phyloP scores from a whole-genome alignment of 2,113 vertebrate genomes.

The Mobula birostris region DNA sequence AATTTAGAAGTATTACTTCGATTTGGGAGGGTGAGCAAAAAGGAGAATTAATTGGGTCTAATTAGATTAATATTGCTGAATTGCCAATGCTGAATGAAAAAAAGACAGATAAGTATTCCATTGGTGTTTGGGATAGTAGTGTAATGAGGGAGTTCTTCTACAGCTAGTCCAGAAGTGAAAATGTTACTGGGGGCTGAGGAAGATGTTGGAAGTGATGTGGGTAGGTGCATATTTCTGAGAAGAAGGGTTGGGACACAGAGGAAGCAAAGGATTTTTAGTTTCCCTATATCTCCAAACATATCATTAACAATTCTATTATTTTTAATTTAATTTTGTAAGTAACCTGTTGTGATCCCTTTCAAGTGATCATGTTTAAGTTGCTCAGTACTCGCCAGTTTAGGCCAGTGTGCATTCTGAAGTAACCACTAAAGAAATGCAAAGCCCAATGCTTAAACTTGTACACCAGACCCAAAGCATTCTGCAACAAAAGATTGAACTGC shows the following conservation, averaged over 20 bases:
- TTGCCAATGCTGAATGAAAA: background rate
- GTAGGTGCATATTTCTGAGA: background rate
- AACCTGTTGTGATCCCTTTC: background rate
- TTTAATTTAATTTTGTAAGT: background rate
- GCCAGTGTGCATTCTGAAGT: background rate
- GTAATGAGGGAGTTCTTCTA: background rate
- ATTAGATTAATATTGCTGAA: background rate
- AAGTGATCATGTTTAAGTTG: background rate
- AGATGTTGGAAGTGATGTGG: background rate
- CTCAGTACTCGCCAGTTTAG: background rate
- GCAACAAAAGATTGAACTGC: background rate
- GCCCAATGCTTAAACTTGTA: no score
- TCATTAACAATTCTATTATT: background rate
- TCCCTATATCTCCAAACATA: background rate
- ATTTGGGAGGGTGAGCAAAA: background rate
- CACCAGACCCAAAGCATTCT: background rate
- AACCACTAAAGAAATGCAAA: no score
- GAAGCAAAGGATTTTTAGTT: background rate
- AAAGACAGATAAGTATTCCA: background rate
- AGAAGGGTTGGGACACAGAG: background rate
- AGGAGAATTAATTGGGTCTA: background rate
- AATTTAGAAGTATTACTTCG: background rate
- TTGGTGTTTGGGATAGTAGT: background rate
- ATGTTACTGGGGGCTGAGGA: background rate
- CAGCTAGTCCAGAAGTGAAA: background rate